phyloP scores from a whole-genome alignment of 2,888 invertebrate genomes.

The Mythimna pallens region DNA sequence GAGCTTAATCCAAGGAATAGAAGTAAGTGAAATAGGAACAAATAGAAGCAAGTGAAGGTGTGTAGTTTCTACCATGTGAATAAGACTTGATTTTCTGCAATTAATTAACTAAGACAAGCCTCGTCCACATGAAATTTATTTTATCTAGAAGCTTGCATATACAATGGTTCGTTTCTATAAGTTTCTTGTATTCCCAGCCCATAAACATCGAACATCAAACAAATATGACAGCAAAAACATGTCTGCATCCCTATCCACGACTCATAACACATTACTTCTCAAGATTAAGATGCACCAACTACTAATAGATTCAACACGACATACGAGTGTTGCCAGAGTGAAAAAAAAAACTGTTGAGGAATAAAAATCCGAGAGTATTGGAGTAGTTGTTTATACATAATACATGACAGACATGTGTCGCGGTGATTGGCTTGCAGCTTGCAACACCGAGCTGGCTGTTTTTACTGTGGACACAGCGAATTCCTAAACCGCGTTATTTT shows the following conservation, averaged over 20 bases:
- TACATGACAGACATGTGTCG: conserved; percentile 79
- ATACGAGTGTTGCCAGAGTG: conserved; percentile 31
- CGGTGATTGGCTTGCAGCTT: conserved; percentile 72
- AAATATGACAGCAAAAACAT: conserved; percentile 41
- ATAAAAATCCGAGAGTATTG: conserved; percentile 51
- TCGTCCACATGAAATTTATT: not conserved
- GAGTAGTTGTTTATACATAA: conserved; percentile 68
- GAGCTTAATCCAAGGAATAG: not conserved
- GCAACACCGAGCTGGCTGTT: conserved; percentile 62
- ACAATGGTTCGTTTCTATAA: not conserved
- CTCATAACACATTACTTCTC: conserved; percentile 57
- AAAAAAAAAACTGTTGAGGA: conserved; percentile 53
- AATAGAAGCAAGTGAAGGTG: not conserved
- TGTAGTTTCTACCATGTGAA: not conserved
- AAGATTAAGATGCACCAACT: conserved; percentile 58
- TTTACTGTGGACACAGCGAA: conserved; percentile 55
- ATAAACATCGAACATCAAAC: conserved; percentile 48
- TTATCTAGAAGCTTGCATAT: not conserved
- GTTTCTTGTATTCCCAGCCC: conserved; percentile 33
- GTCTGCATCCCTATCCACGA: conserved; percentile 35
- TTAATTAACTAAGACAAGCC: not conserved
- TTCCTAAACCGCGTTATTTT: conserved; percentile 55
- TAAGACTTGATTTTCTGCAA: not conserved
- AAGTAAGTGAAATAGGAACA: no score
- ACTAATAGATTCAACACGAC: conserved; percentile 59